phyloP scores from a whole-genome alignment of 2,797 vertebrate genomes.

The Macropus fuliginosus region DNA sequence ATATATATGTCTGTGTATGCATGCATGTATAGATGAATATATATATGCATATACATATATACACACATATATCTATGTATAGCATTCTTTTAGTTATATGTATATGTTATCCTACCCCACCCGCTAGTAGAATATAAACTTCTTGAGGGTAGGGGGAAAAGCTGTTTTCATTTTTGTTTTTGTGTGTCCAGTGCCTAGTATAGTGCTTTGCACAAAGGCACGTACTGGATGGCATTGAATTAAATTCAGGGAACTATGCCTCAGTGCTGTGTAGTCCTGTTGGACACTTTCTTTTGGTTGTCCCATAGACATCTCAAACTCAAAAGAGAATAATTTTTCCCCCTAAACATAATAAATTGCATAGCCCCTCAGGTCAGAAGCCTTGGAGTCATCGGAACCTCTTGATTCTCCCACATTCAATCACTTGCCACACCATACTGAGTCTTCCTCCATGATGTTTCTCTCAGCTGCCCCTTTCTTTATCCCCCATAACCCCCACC shows the following conservation, averaged over 20 bases:
- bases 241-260: neutral
- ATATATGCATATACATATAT: neutral
- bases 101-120: neutral
- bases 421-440: neutral
- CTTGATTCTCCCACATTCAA: neutral
- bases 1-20: neutral
- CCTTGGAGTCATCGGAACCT: neutral
- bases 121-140: neutral
- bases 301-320: neutral
- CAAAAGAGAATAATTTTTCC: neutral
- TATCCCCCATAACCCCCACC: neutral
- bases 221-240: neutral
- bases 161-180: neutral
- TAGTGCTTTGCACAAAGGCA: neutral
- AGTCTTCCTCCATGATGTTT: neutral
- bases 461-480: neutral
- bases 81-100: neutral
- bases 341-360: neutral
- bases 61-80: neutral
- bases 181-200: too few species aligned
- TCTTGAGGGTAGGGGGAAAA: neutral
- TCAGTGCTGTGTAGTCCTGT: neutral
- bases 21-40: neutral
- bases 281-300: neutral
- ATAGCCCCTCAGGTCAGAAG: neutral